phyloP scores from a whole-genome alignment of 2,888 invertebrate species.

The Euplagia quadripunctaria region DNA sequence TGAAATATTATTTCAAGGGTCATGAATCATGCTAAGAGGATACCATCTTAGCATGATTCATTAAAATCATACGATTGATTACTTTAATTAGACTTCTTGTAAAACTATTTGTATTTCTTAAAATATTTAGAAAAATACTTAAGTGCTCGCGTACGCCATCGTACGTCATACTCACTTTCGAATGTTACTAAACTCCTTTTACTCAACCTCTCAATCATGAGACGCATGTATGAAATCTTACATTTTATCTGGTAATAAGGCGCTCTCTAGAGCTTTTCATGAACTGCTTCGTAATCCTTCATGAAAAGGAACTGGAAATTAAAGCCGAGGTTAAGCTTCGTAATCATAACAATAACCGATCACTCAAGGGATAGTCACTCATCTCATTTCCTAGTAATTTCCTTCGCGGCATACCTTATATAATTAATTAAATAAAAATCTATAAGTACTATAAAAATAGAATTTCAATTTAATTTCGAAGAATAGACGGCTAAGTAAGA shows the following conservation, averaged over 20 bases:
- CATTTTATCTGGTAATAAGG: neutral
- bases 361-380: neutral
- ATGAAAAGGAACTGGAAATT: neutral
- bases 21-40: no score
- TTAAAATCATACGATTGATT: no score
- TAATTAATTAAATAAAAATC: neutral
- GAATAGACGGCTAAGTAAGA: neutral
- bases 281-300: neutral
- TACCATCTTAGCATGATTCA: no score
- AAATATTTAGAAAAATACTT: neutral
- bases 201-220: neutral
- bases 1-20: no score
- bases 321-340: neutral
- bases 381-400: neutral
- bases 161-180: neutral
- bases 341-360: neutral
- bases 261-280: neutral
- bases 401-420: neutral
- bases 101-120: neutral
- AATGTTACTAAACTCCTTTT: neutral
- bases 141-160: neutral
- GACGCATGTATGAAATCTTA: neutral
- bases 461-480: constrained; percentile 4
- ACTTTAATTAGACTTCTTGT: no score
- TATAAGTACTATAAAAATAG: neutral